These are phyloP conservation scores for Drosophila helvetica DNA, from an alignment of 2,888 invertebrate species.

Conservation along the genomic window DNA sequence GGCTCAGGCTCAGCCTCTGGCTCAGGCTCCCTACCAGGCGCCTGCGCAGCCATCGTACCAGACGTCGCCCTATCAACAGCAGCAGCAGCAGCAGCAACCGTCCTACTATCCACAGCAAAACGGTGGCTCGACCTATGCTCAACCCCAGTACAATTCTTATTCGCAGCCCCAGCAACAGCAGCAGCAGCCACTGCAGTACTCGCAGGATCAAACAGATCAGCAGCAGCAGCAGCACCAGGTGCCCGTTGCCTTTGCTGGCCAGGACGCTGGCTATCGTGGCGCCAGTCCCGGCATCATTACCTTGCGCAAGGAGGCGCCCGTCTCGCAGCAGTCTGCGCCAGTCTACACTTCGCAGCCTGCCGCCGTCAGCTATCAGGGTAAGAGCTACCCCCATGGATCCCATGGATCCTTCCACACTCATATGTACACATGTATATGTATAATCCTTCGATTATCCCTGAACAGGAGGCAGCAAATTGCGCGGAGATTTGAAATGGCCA, in stretches of 20 bases:
- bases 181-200: conserved; percentile 64
- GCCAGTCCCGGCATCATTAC: conserved; percentile 85
- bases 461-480: conserved; percentile 91
- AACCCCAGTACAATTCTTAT: conserved; percentile 83
- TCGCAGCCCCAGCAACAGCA: conserved; percentile 80
- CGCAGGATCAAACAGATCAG: conserved; percentile 78
- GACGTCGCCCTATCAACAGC: conserved; percentile 63
- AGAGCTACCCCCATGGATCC: conserved; percentile 3
- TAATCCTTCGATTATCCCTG: background rate
- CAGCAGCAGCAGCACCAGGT: conserved; percentile 46
- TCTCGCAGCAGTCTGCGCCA: conserved; percentile 90
- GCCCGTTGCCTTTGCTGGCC: conserved; percentile 43
- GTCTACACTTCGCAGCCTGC: conserved; percentile 92
- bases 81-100: conserved; percentile 67
- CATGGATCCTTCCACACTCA: background rate
- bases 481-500: conserved; percentile 95
- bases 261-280: conserved; percentile 74
- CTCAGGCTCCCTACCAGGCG: conserved; percentile 52
- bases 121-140: conserved; percentile 74
- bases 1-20: conserved; percentile 34
- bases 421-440: background rate
- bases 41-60: conserved; percentile 7
- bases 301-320: conserved; percentile 89
- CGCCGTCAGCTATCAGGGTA: conserved; percentile 89
- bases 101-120: conserved; percentile 79